Evolutionary conservation across 2,888 invertebrate genomes (phyloP).

Genomic region (Celastrina argiolus): DNA sequence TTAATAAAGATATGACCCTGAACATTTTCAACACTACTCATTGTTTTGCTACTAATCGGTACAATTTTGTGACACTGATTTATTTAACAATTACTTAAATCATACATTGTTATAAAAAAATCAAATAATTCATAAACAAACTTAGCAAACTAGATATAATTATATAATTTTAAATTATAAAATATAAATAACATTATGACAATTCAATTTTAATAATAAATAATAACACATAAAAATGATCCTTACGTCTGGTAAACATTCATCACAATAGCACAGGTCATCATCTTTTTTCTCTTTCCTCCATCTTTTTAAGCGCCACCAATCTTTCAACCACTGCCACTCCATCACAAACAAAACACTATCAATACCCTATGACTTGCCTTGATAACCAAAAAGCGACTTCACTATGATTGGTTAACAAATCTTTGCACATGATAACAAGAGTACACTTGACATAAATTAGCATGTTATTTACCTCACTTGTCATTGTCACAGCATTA

Average conservation of each 20-base stretch:
- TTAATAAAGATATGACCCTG: slow-evolving; percentile 1
- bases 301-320: slow-evolving; percentile 87
- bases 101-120: not conserved
- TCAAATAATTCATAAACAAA: not conserved
- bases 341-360: slow-evolving; percentile 76
- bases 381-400: slow-evolving; percentile 51
- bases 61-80: not conserved
- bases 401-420: slow-evolving; percentile 58
- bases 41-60: not conserved
- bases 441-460: slow-evolving; percentile 71
- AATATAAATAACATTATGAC: not conserved
- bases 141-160: not conserved
- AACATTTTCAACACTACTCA: not conserved
- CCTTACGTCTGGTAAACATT: slow-evolving; percentile 81
- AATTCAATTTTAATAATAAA: not conserved
- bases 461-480: slow-evolving; percentile 60
- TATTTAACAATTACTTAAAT: not conserved
- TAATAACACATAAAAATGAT: slow-evolving; percentile 24
- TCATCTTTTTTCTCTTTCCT: slow-evolving; percentile 78
- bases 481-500: slow-evolving; percentile 53
- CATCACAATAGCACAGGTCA: slow-evolving; percentile 87
- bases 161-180: not conserved
- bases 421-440: slow-evolving; percentile 55
- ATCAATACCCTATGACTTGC: slow-evolving; percentile 47
- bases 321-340: slow-evolving; percentile 89